Conservation (phyloP, 2,797 vertebrate genomes). For the Tiaroga cobitis region DNA sequence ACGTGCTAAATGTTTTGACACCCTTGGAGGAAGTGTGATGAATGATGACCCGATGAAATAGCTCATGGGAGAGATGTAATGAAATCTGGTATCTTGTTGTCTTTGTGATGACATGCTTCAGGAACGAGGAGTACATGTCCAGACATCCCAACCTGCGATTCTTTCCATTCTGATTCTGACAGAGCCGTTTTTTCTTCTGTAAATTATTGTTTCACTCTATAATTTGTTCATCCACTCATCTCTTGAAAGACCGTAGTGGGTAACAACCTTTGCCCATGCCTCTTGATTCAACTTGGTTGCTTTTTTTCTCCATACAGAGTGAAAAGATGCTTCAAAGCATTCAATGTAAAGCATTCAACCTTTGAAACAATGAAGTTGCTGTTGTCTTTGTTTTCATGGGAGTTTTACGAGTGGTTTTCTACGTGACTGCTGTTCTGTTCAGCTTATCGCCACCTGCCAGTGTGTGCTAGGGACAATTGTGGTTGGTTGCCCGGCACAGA, state of each 20-base stretch:
- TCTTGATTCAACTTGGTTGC: slow-evolving; percentile 8
- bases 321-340: slow-evolving; percentile 44
- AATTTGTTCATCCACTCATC: slow-evolving; percentile 47
- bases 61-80: slow-evolving; percentile 45
- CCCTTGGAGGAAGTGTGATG: slow-evolving; percentile 30
- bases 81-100: slow-evolving; percentile 51
- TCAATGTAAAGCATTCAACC: slow-evolving; percentile 45
- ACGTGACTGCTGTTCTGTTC: slow-evolving; percentile 56
- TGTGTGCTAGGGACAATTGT: slow-evolving; percentile 50
- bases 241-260: slow-evolving; percentile 39
- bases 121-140: slow-evolving; percentile 49
- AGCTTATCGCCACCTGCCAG: slow-evolving; percentile 65
- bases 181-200: slow-evolving; percentile 12
- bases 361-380: slow-evolving; percentile 48
- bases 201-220: slow-evolving; percentile 15
- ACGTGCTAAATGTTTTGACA: slow-evolving; percentile 53
- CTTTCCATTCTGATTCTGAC: slow-evolving; percentile 17
- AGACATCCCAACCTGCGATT: slow-evolving; percentile 32
- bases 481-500: slow-evolving; percentile 42
- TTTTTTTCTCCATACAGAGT: not conserved
- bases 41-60: slow-evolving; percentile 19
- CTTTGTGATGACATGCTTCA: slow-evolving; percentile 54
- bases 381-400: slow-evolving; percentile 57
- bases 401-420: slow-evolving; percentile 58
- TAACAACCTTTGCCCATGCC: slow-evolving; percentile 22